phyloP scores from a whole-genome alignment of 2,888 invertebrate genomes.

The Leucophenga montana region DNA sequence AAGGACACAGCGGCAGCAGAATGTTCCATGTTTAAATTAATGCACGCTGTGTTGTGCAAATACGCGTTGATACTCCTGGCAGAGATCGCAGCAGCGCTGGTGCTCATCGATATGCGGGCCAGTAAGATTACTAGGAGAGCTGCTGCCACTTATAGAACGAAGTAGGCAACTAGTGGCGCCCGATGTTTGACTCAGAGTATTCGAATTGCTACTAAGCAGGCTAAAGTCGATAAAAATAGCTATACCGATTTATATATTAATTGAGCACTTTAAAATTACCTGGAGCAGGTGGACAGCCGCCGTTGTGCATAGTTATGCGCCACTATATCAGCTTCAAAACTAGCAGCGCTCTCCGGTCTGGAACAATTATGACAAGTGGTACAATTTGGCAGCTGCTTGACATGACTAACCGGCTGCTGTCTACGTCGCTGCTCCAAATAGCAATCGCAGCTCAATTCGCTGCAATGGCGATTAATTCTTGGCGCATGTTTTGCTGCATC shows the following conservation, averaged over 20 bases:
- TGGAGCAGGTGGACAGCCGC: constrained; percentile 59
- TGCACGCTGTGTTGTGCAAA: constrained; percentile 41
- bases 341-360: neutral
- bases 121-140: constrained; percentile 28
- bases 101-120: constrained; percentile 49
- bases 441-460: constrained; percentile 38
- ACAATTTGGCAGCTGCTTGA: constrained; percentile 33
- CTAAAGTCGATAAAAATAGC: constrained; percentile 34
- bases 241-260: neutral
- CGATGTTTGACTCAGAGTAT: constrained; percentile 48
- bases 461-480: constrained; percentile 29
- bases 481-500: constrained; percentile 17
- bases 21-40: constrained; percentile 3
- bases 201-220: constrained; percentile 52
- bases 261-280: constrained; percentile 30
- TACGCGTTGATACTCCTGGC: constrained; percentile 58
- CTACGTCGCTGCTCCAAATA: constrained; percentile 48
- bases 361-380: neutral
- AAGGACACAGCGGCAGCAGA: neutral
- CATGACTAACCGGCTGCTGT: constrained; percentile 68
- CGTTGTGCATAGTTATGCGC: constrained; percentile 35
- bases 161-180: constrained; percentile 39
- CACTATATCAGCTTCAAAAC: constrained; percentile 20
- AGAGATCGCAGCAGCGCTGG: constrained; percentile 59
- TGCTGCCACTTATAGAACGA: constrained; percentile 38